Evolutionary conservation across 2,888 invertebrate genomes (phyloP), one percentile per base, ranked within the genome.

Genomic region (Chirona hameri): DNA sequence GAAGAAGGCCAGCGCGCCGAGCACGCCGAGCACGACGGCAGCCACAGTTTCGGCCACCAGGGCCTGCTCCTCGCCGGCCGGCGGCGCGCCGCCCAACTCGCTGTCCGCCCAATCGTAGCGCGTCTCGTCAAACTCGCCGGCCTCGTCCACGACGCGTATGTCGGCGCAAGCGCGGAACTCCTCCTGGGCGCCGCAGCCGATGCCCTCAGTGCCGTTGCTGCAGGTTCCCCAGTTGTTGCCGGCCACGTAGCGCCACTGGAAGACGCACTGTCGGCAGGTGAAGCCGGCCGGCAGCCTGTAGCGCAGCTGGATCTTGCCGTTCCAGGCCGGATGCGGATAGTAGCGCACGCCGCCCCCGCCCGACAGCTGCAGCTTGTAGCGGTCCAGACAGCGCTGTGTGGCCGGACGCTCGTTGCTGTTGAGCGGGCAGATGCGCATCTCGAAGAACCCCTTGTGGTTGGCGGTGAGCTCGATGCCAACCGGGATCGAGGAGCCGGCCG

Each of bases 181-280:
- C 87, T 96, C 96, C 87, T 96, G 96, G 0, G 93, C 93, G 0
- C 96, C 96, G 87, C 96, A 96, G 0, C 96, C 96, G 0, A 96
- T 93, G 0, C 93, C 93, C 57, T 93, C 94, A 81, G 91, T 86
- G 9, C 87, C 86, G 84, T 86, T 86, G 83, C 84, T 79, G 82
- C 85, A 86, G 0, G 24, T 90, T 0, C 94, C 94, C 95, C 95
- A 95, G 87, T 94, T 94, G 87, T 95, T 95, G 4, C 88, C 95
- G 79, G 96, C 95, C 83, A 94, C 91, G 88, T 96, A 96, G 85
- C 93, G 91, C 96, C 96, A 96, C 87, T 96, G 96, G 83, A 96
- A 89, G 7, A 96, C 91, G 87, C 96, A 96, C 87, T 95, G 95
- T 21, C 91, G 88, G 87, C 96, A 96, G 80, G 92, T 91, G 27